Conservation (phyloP, 2,888 invertebrate species). For the Entomobrya multifasciata region DNA sequence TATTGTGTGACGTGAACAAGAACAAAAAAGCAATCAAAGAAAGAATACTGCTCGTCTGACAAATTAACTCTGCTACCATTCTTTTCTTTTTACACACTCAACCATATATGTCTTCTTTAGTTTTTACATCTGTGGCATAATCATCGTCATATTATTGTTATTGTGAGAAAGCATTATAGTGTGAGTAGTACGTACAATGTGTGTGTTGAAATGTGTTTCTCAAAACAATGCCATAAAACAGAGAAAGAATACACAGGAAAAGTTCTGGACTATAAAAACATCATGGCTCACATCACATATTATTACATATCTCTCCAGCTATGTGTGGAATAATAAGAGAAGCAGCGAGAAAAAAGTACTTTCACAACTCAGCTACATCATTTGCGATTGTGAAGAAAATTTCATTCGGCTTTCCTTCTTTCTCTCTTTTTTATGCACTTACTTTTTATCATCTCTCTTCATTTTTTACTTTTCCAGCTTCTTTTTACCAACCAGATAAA, state of each 20-base stretch:
- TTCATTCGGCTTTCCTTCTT: constrained; percentile 2
- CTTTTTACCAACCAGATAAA: constrained; percentile 1
- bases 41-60: not conserved
- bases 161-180: not conserved
- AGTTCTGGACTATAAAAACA: constrained; percentile 41
- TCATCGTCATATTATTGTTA: constrained; percentile 8
- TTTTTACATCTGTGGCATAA: not conserved
- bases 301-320: constrained; percentile 1
- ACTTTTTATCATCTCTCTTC: constrained; percentile 44
- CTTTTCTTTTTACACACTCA: not conserved
- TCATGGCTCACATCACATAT: constrained; percentile 1
- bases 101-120: not conserved
- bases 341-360: not conserved
- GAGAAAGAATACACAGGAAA: not conserved
- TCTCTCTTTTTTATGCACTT: constrained; percentile 11
- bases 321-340: not conserved
- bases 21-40: constrained; percentile 22
- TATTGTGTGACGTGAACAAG: not conserved
- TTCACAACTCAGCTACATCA: not conserved
- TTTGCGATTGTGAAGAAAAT: not conserved
- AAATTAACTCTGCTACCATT: not conserved
- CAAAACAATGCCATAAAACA: constrained; percentile 42
- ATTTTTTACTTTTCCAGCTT: not conserved
- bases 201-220: constrained; percentile 38
- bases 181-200: not conserved